Conservation (phyloP, 2,888 invertebrate species). For the Patella caerulea region DNA sequence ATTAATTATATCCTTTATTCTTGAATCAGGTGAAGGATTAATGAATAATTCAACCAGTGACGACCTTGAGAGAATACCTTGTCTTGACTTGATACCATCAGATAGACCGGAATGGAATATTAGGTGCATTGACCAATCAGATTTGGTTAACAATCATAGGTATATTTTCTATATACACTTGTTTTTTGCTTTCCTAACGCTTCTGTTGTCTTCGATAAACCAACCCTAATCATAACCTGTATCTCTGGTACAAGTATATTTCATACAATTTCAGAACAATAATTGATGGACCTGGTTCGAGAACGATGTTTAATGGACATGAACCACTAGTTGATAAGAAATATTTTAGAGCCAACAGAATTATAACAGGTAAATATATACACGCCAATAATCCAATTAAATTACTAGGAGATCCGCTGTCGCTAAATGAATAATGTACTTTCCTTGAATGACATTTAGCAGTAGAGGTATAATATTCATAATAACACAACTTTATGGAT, state of each 20-base stretch:
- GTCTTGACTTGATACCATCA: conserved; percentile 37
- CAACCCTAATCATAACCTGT: too few relatives aligned
- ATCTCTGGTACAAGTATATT: too few relatives aligned
- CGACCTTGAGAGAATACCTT: conserved; percentile 30
- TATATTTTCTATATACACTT: not conserved
- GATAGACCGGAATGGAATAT: conserved; percentile 41
- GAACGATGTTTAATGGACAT: conserved; percentile 51
- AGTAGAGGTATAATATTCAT: too few relatives aligned
- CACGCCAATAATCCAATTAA: not conserved
- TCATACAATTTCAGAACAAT: conserved; percentile 25
- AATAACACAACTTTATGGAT: too few relatives aligned
- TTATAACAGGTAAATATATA: conserved; percentile 33
- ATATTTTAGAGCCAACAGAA: conserved; percentile 49
- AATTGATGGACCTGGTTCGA: conserved; percentile 46
- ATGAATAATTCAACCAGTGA: conserved; percentile 35
- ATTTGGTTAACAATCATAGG: conserved; percentile 42
- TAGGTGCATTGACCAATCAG: conserved; percentile 38
- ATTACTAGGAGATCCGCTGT: too few relatives aligned
- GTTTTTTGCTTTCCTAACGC: too few relatives aligned
- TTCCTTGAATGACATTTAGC: too few relatives aligned
- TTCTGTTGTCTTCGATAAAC: too few relatives aligned
- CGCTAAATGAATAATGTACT: too few relatives aligned
- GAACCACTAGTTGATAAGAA: conserved; percentile 33
- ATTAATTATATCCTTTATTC: too few relatives aligned
- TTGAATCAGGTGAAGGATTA: too few relatives aligned